Percentiles rank a stretch among this genome's conserved stretches.
Conservation (phyloP, 2,797 vertebrate species). For the Tragelaphus eurycerus region DNA sequence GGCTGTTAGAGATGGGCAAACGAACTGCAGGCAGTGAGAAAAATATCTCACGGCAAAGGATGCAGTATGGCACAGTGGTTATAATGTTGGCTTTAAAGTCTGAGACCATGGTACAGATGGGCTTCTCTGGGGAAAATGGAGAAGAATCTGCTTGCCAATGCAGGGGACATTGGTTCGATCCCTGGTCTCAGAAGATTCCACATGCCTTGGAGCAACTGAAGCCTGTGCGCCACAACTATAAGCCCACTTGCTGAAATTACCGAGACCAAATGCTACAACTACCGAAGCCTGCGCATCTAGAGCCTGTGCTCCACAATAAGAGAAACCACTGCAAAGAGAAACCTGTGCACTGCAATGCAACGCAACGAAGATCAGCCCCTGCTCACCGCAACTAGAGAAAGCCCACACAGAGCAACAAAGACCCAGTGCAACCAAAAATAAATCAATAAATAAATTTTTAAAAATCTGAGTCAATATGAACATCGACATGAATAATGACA, state of each 20-base stretch:
- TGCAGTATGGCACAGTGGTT: background rate
- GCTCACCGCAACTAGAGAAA: background rate
- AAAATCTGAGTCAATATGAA: constrained; percentile 5
- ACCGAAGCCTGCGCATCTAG: background rate
- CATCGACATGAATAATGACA: constrained; percentile 45
- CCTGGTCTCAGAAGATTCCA: background rate
- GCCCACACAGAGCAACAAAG: background rate
- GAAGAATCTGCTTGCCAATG: background rate
- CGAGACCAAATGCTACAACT: background rate
- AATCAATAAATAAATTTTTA: background rate
- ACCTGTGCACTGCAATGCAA: background rate
- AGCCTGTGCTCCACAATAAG: background rate
- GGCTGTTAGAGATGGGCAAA: background rate
- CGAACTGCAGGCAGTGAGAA: background rate
- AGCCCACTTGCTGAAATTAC: background rate
- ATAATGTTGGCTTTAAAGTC: constrained; percentile 18
- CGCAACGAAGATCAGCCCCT: background rate
- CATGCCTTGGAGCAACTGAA: background rate
- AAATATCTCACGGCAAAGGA: background rate
- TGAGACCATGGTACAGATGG: background rate
- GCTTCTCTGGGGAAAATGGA: background rate
- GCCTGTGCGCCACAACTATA: background rate
- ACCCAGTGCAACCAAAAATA: background rate
- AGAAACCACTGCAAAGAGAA: background rate
- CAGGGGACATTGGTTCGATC: background rate